Percentiles rank a stretch among this genome's conserved stretches.
Conservation (phyloP, 1,140 invertebrate species). For the Trachelipus rathkii region DNA sequence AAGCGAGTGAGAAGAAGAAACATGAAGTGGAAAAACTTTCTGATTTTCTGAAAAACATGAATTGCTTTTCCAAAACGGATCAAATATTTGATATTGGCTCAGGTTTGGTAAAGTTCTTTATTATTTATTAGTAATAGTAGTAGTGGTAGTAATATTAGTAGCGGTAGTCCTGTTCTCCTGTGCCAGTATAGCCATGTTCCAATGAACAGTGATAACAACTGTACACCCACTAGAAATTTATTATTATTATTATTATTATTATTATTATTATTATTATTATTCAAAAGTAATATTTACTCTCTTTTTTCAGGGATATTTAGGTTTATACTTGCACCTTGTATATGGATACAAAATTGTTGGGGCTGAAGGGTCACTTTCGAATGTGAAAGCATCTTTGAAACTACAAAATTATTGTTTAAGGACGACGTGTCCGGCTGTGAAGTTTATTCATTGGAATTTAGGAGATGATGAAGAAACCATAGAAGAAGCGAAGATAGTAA, state of each 20-base stretch:
- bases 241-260: not conserved
- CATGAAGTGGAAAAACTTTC: not conserved
- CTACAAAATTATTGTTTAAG: not conserved
- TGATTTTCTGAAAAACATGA: not conserved
- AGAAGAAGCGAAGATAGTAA: not conserved
- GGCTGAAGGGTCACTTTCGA: not conserved
- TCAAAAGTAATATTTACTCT: not conserved
- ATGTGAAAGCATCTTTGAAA: not conserved
- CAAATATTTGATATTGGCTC: not conserved
- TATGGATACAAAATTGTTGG: not conserved
- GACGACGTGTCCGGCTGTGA: not conserved
- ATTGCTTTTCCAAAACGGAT: not conserved
- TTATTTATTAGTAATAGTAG: not conserved
- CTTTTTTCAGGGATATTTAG: not conserved
- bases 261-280: not conserved
- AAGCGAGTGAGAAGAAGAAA: not conserved
- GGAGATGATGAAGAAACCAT: not conserved
- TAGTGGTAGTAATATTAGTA: not conserved
- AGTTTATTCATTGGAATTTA: not conserved
- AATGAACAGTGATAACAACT: not conserved
- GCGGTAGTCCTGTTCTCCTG: not conserved
- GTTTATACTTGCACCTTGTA: not conserved
- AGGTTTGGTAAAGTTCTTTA: not conserved
- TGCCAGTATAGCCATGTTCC: not conserved
- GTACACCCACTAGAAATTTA: not conserved